Evolutionary conservation across 53 echinoderm and acorn worm genomes (phyloP), one percentile per base, ranked within the genome.

Genomic region (Echinometra lucunter): DNA sequence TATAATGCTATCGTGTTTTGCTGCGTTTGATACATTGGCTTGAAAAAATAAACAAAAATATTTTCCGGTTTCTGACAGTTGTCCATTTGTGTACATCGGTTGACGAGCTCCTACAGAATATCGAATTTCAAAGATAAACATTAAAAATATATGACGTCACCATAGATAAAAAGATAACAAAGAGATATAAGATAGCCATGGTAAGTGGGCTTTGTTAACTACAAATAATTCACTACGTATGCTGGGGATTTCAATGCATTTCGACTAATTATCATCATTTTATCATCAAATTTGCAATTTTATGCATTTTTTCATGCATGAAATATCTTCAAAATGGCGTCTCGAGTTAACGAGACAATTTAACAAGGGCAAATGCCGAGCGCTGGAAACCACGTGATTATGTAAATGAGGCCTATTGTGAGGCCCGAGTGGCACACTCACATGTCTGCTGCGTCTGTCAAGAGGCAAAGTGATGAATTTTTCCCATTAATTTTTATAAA

Each of bases 401-500:
- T 57, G 94, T 60, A 83, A 83, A 94, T 94, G 82, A 60, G 34
- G 60, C 17, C 83, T 42, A 83, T 94, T 83, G 85, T 58, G 56
- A 23, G 5, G 66, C 58, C 21, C 45, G 82, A 13, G 23, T 94
- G 35, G 28, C 60, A 63, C 85, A 44, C 63, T 57, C 58, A 58
- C 45, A 94, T 45, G 58, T 60, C 40, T 83, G 17, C 15, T 25
- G 67, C 94, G 94, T 94, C 94, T 94, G 94, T 94, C 94, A 94
- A 57, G 85, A 60, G n/a, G 23, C 63, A 60, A 44, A 57, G 66
- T 94, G 94, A 94, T 94, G 94, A 83, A 94, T 94, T 94, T 94
- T 94, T 15, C 85, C 94, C 94, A 94, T 94, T 94, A 94, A 94
- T 94, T 94, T 94, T 94, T 94, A 83, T 82, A 94, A 83, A 83